phyloP scores from a whole-genome alignment of 35 echinoderm and acorn worm genomes.

The Strongylocentrotus purpuratus region DNA sequence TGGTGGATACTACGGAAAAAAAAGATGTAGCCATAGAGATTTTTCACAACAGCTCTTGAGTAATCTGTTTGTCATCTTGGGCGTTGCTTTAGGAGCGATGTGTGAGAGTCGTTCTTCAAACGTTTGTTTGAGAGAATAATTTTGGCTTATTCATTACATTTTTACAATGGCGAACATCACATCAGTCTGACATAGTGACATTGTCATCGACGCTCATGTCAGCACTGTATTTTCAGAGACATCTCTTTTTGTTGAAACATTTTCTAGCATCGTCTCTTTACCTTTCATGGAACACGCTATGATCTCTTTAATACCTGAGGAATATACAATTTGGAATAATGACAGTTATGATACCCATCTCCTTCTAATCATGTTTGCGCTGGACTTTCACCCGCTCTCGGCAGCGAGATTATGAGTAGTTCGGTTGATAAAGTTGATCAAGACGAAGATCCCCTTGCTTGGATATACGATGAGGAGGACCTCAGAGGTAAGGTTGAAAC shows the following conservation, averaged over 20 bases:
- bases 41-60: neutral
- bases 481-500: neutral
- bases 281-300: neutral
- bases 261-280: neutral
- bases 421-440: neutral
- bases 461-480: slow-evolving; percentile 28
- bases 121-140: too few relatives aligned
- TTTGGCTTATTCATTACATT: too few relatives aligned
- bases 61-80: neutral
- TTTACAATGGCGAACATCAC: too few relatives aligned
- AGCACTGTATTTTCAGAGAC: neutral
- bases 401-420: neutral
- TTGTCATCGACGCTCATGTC: too few relatives aligned
- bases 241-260: neutral
- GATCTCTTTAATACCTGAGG: neutral
- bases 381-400: neutral
- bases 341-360: too few relatives aligned
- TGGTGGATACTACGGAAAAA: neutral
- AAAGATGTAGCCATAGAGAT: neutral
- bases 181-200: too few relatives aligned
- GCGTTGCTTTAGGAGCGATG: neutral
- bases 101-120: neutral
- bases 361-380: neutral
- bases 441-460: slow-evolving; percentile 21
- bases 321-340: neutral